Conservation (phyloP, 2,797 vertebrate genomes). For the Cyclura pinguis region DNA sequence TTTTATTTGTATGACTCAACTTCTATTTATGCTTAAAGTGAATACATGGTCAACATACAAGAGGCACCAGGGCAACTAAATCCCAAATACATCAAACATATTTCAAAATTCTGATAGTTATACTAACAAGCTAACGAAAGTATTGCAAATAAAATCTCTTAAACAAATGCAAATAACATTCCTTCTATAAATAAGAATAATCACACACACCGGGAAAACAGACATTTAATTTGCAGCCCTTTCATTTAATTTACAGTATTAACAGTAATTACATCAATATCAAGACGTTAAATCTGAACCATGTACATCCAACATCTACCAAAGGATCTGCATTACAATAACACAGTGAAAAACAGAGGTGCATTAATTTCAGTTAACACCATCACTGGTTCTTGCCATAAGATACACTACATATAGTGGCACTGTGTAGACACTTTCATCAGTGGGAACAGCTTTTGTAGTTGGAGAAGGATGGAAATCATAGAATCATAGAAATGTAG, state of each 20-base stretch:
- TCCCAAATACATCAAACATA: no score
- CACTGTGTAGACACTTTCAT: no score
- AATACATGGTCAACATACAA: not conserved
- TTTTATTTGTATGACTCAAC: not conserved
- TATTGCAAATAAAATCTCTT: not conserved
- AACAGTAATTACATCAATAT: not conserved
- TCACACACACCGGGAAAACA: not conserved
- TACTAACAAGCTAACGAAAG: not conserved
- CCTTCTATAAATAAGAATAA: not conserved
- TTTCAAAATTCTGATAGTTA: not conserved
- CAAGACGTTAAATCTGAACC: no score
- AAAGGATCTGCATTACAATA: no score
- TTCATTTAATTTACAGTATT: not conserved
- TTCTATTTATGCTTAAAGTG: not conserved
- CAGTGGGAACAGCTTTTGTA: no score
- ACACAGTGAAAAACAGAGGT: no score
- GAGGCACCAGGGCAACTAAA: not conserved
- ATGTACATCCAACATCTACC: no score
- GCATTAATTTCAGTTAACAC: no score
- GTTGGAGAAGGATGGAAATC: no score
- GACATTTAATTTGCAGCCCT: not conserved
- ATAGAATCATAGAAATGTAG: no score
- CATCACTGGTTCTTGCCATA: no score
- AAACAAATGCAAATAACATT: not conserved
- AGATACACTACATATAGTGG: no score